These are phyloP conservation scores for Ophion slaviceki DNA, from an alignment of 2,888 invertebrate genomes.

Conservation along the genomic window DNA sequence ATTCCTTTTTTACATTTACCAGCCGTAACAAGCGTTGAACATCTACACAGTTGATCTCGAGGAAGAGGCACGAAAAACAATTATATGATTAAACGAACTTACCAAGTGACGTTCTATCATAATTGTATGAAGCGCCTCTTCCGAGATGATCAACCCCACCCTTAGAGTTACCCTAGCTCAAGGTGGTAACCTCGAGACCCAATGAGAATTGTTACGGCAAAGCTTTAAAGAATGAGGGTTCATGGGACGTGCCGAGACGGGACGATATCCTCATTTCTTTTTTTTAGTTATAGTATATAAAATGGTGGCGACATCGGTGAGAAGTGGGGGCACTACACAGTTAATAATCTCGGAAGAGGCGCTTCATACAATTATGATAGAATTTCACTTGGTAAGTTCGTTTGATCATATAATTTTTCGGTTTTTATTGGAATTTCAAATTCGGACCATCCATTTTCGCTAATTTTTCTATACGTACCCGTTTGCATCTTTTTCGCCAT, in stretches of 20 bases:
- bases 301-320: slow-evolving; percentile 39
- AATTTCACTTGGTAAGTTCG: too few species aligned
- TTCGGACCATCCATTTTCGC: too few species aligned
- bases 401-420: too few species aligned
- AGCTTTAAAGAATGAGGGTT: slow-evolving; percentile 5
- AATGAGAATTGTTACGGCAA: neutral
- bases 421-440: neutral
- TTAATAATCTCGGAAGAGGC: slow-evolving; percentile 7
- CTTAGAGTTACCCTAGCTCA: neutral
- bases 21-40: too few species aligned
- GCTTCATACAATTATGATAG: too few species aligned
- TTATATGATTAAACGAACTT: too few species aligned
- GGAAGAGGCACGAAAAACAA: neutral
- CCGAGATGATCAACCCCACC: too few species aligned
- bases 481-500: too few species aligned
- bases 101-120: too few species aligned
- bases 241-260: neutral
- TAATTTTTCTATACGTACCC: too few species aligned
- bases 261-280: neutral
- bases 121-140: too few species aligned
- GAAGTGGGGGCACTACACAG: slow-evolving; percentile 26
- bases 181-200: neutral
- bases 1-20: too few species aligned
- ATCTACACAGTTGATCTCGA: neutral
- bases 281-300: slow-evolving; percentile 21